A percentile compares a stretch with the other conserved stretches of the same genome.
These are phyloP conservation scores for Ciconia maguari DNA, from an alignment of 2,113 vertebrate species.

Conservation along the genomic window DNA sequence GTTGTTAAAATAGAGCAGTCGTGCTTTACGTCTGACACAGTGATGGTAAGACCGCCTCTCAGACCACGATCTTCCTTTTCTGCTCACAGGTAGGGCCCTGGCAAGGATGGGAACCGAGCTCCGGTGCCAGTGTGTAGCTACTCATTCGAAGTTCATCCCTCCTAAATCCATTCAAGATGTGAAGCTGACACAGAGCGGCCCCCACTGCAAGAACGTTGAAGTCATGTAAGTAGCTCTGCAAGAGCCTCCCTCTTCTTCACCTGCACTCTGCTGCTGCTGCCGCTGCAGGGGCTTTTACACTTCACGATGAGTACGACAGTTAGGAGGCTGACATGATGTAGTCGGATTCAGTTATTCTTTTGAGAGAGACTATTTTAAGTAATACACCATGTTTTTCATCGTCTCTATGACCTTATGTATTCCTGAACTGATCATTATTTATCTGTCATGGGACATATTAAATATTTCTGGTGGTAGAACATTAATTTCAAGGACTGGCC, in stretches of 20 bases:
- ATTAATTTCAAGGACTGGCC: not conserved
- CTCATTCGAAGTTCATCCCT: conserved; percentile 74
- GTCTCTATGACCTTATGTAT: accelerated
- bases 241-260: not conserved
- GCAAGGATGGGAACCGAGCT: conserved; percentile 70
- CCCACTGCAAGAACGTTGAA: conserved; percentile 85
- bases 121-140: conserved; percentile 85
- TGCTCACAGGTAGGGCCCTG: conserved; percentile 63
- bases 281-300: not conserved
- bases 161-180: conserved; percentile 75
- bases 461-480: not conserved
- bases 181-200: conserved; percentile 81
- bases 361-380: not conserved
- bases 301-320: accelerated
- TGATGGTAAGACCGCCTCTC: not conserved
- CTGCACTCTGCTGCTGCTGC: not conserved
- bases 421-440: not conserved
- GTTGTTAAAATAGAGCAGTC: not conserved
- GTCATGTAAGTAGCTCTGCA: conserved; percentile 84
- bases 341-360: not conserved
- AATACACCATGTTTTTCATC: not conserved
- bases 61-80: not conserved
- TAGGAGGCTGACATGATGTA: not conserved
- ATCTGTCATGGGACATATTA: not conserved
- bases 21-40: not conserved